Evolutionary conservation across 2,888 invertebrate species (phyloP), one percentile per base, ranked within the genome.

Genomic region (Agrochola macilenta): DNA sequence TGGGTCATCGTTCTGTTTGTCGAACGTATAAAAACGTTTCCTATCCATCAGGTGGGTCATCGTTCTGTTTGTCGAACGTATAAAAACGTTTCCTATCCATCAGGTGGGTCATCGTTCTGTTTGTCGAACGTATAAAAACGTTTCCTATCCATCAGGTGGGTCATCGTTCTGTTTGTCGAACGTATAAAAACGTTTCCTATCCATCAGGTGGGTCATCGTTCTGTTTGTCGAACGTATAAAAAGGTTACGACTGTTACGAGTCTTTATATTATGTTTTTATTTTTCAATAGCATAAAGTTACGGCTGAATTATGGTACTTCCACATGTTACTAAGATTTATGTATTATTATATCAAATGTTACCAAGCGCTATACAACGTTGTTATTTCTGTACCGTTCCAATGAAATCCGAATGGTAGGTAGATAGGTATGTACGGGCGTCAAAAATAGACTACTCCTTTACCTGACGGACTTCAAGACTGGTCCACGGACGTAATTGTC

Each of bases 401-500:
- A 78, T 73, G 69, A 69, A 78, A 76, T 72, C 65, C 64, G 17
- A 69, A 30, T 60, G 8, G n/a, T 64, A 52, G 8, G 52, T 8
- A 49, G 46, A 14, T 49, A 35, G 30, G 30, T 30, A 54, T 35
- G 5, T 7, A 26, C 23, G 12, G 54, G 39, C 75, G 63, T 69
- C 76, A 73, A 74, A 85, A 76, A 86, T 73, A 82, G 68, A 76
- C 52, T n/a, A n/a, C n/a, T n/a, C n/a, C n/a, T 30, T 66, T 63
- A 76, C 81, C 68, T 64, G 65, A 69, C 69, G 35, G 20, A 74
- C 54, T 52, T 57, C 39, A 35, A 43, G 49, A 83, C 85, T 60
- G 79, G 86, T 82, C 54, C 5, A 39, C 69, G 54, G 49, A 64
- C 52, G 54, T 78, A 72, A 76, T 83, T 75, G 57, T 57, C 49